Percentiles rank a stretch among this genome's conserved stretches.
phyloP scores from a whole-genome alignment of 2,113 vertebrate genomes.

The Proterorhinus semilunaris region DNA sequence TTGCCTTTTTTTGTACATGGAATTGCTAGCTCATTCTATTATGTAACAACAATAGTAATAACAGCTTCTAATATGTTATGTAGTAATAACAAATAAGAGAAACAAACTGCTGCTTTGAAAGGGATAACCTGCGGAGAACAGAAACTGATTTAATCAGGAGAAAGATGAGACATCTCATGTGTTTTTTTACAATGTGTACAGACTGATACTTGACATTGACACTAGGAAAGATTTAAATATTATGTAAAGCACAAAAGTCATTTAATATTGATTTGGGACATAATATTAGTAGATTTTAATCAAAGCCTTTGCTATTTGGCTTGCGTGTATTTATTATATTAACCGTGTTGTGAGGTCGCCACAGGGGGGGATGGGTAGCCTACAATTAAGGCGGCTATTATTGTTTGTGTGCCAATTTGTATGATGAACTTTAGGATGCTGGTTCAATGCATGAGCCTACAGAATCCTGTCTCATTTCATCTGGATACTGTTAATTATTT shows the following conservation, averaged over 20 bases:
- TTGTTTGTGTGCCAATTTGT: constrained; percentile 58
- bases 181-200: constrained; percentile 72
- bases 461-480: constrained; percentile 35
- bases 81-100: constrained; percentile 69
- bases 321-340: constrained; percentile 71
- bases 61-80: constrained; percentile 60
- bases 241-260: constrained; percentile 74
- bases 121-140: constrained; percentile 29
- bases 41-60: constrained; percentile 65
- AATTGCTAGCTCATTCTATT: constrained; percentile 69
- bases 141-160: constrained; percentile 58
- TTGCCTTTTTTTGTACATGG: constrained; percentile 73
- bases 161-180: constrained; percentile 67
- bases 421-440: constrained; percentile 47
- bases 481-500: constrained; percentile 58
- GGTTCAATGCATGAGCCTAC: constrained; percentile 67
- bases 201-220: constrained; percentile 68
- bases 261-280: constrained; percentile 72
- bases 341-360: constrained; percentile 64
- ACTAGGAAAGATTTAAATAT: constrained; percentile 63
- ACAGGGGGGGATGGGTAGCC: constrained; percentile 19
- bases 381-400: constrained; percentile 31
- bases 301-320: constrained; percentile 57
- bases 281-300: constrained; percentile 61
- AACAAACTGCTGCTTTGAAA: constrained; percentile 27